Conservation (phyloP, 2,888 invertebrate genomes). For the Andricus quercusramuli region DNA sequence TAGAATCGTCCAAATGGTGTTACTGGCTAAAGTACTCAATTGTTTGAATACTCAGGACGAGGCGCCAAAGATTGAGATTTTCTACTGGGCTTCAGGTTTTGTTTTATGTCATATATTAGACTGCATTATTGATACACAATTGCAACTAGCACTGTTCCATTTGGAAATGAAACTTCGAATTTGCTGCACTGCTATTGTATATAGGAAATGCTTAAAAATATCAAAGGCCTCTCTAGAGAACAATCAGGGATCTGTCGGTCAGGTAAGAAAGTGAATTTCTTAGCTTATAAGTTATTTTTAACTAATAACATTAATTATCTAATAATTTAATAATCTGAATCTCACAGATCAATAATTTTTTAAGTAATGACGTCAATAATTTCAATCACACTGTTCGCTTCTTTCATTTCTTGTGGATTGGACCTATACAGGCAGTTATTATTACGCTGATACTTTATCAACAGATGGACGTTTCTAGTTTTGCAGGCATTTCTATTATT, state of each 20-base stretch:
- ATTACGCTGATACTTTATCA: not conserved
- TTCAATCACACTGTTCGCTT: slow-evolving; percentile 85
- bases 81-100: slow-evolving; percentile 75
- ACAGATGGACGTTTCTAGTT: no score
- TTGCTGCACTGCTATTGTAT: no score
- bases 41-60: slow-evolving; percentile 51
- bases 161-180: slow-evolving; percentile 83
- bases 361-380: slow-evolving; percentile 89
- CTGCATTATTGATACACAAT: slow-evolving; percentile 78
- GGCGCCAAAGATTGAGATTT: slow-evolving; percentile 34
- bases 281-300: no score
- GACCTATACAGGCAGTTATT: slow-evolving; percentile 56
- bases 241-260: no score
- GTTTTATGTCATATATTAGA: slow-evolving; percentile 66
- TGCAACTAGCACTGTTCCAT: slow-evolving; percentile 76
- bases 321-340: no score
- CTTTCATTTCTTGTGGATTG: slow-evolving; percentile 84
- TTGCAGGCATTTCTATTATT: no score
- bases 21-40: slow-evolving; percentile 64
- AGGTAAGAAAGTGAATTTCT: no score
- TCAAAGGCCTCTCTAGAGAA: no score
- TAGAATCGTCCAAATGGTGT: slow-evolving; percentile 70
- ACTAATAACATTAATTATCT: no score
- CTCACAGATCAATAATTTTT: slow-evolving; percentile 80
- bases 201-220: no score